A percentile compares a stretch with the other conserved stretches of the same genome.
These are phyloP conservation scores for Keiferia lycopersicella DNA, from an alignment of 2,888 invertebrate genomes.

Conservation along the genomic window DNA sequence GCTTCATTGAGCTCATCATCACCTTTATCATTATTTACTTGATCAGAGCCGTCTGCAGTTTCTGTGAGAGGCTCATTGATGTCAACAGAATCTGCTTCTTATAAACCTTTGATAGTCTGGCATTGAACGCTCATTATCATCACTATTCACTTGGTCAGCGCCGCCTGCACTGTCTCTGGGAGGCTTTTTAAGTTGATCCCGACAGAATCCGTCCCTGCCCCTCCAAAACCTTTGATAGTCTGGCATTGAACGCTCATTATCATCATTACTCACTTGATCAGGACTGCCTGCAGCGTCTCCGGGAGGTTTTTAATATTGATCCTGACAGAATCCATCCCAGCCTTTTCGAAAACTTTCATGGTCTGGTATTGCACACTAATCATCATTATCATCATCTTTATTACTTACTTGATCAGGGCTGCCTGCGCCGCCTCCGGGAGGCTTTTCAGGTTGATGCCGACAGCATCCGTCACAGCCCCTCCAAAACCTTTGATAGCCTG, in stretches of 20 bases:
- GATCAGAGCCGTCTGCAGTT: conserved; percentile 74
- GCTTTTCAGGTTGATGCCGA: conserved; percentile 84
- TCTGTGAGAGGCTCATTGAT: conserved; percentile 82
- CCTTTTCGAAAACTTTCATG: conserved; percentile 91
- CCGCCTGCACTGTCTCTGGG: conserved; percentile 65
- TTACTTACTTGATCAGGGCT: conserved; percentile 72
- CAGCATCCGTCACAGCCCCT: conserved; percentile 88
- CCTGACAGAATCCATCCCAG: conserved; percentile 87
- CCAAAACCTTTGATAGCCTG: conserved; percentile 91
- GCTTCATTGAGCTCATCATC: no score
- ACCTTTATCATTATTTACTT: conserved; percentile 60
- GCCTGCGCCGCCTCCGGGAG: conserved; percentile 74
- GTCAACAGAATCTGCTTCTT: conserved; percentile 87
- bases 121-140: conserved; percentile 45
- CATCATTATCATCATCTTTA: not conserved
- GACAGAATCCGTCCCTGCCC: conserved; percentile 87
- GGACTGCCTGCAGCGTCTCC: conserved; percentile 61
- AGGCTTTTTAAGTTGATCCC: conserved; percentile 85
- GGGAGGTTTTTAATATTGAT: conserved; percentile 84
- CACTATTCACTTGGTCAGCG: conserved; percentile 69
- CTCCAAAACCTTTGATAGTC: conserved; percentile 89
- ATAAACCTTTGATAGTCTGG: conserved; percentile 89
- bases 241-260: conserved; percentile 71
- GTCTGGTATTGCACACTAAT: conserved; percentile 75
- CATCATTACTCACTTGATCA: conserved; percentile 69